A percentile compares a stretch with the other conserved stretches of the same genome.
phyloP scores from a whole-genome alignment of 2,113 vertebrate genomes.

The Cavia aperea region DNA sequence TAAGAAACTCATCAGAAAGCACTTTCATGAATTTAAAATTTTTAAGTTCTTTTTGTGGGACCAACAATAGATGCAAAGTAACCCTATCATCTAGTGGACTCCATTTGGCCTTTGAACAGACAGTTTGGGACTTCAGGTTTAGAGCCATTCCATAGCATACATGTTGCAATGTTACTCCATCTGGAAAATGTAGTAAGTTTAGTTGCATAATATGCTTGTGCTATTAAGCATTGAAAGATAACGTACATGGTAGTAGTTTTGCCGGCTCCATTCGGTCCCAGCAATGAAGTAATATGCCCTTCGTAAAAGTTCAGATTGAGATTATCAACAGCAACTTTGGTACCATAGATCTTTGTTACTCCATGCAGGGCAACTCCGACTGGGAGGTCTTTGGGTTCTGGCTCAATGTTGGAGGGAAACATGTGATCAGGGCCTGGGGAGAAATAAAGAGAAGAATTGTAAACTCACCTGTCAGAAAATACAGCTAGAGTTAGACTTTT shows the following conservation, averaged over 20 bases:
- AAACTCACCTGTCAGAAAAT: conserved; percentile 10
- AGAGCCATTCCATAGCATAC: background rate
- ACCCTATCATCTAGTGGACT: background rate
- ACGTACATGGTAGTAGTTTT: conserved; percentile 97
- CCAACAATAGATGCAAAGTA: background rate
- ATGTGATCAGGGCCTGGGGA: conserved; percentile 57
- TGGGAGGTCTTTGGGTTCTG: conserved; percentile 82
- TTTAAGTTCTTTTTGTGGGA: background rate
- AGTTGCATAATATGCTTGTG: background rate
- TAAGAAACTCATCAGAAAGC: background rate
- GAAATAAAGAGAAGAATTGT: conserved; percentile 17
- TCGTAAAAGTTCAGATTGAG: conserved; percentile 93
- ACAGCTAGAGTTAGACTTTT: background rate
- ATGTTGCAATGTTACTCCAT: background rate
- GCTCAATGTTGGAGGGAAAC: conserved; percentile 77
- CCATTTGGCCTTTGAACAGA: background rate
- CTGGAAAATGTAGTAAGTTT: background rate
- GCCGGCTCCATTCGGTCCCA: conserved; percentile 96
- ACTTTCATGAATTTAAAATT: background rate
- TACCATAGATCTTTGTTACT: conserved; percentile 90
- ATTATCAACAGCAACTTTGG: conserved; percentile 86
- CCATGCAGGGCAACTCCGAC: conserved; percentile 87
- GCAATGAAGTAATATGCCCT: conserved; percentile 91
- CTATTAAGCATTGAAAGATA: background rate
- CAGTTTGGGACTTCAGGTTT: background rate